Conservation (phyloP, 2,888 invertebrate genomes). For the Aphelenchoides bicaudatus region DNA sequence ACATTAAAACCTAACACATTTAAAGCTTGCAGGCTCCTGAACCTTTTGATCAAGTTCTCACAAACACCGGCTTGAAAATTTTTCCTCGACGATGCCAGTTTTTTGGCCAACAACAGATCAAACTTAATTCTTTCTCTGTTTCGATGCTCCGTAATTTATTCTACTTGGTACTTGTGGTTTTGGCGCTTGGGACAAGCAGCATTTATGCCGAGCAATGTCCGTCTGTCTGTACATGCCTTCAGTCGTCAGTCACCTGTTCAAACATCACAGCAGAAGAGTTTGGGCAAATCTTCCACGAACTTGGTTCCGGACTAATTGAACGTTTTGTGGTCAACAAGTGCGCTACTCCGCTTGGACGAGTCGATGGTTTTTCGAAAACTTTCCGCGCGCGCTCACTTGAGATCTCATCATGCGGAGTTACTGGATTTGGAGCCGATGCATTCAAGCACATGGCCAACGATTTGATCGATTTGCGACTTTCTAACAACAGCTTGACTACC, state of each 20-base stretch:
- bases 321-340: not conserved
- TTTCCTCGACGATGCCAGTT: too few species aligned
- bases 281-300: not conserved
- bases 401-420: conserved; percentile 38
- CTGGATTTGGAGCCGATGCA: conserved; percentile 27
- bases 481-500: conserved; percentile 40
- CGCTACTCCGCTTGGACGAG: not conserved
- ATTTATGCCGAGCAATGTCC: not conserved
- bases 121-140: too few species aligned
- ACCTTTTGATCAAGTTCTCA: too few species aligned
- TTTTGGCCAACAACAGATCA: too few species aligned
- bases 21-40: too few species aligned
- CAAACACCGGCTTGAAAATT: too few species aligned
- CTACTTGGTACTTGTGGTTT: too few species aligned
- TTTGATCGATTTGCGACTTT: conserved; percentile 42
- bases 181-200: not conserved
- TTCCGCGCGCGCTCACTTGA: conserved; percentile 32
- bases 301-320: not conserved
- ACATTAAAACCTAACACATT: too few species aligned
- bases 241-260: not conserved
- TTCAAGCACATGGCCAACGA: conserved; percentile 28
- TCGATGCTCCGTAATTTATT: too few species aligned
- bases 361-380: not conserved
- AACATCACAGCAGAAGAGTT: not conserved
- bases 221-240: not conserved